Percentiles rank a stretch among this genome's conserved stretches.
Evolutionary conservation across 2,797 vertebrate species (phyloP).

Genomic region (Aphelocoma californica): DNA sequence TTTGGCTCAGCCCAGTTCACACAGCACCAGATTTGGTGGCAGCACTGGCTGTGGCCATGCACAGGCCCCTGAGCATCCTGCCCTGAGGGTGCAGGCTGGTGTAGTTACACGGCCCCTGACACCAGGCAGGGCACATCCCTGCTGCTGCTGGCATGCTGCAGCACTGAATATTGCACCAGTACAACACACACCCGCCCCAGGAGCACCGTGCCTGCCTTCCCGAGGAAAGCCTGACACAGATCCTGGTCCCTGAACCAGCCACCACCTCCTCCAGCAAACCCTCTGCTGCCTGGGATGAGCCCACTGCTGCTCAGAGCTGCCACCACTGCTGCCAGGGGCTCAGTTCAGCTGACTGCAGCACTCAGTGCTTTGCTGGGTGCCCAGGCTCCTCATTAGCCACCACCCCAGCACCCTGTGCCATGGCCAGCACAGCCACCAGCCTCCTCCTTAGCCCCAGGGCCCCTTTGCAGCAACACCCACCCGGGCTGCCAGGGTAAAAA

Average conservation of each 20-base stretch:
- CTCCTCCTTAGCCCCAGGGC: not conserved
- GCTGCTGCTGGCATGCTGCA: not conserved
- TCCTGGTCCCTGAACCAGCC: not conserved
- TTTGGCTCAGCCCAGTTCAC: not conserved
- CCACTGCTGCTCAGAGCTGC: not conserved
- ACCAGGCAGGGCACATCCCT: not conserved
- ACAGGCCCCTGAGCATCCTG: accelerated
- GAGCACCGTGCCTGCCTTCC: not conserved
- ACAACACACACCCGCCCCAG: accelerated
- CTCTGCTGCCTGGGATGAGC: accelerated
- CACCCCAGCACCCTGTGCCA: not conserved
- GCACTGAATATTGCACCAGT: accelerated
- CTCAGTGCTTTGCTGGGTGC: not conserved
- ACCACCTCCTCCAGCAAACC: not conserved
- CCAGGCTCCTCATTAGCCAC: not conserved
- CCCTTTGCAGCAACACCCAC: accelerated
- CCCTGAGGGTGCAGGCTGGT: accelerated
- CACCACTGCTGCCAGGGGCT: not conserved
- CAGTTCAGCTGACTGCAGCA: not conserved
- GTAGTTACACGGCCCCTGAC: accelerated
- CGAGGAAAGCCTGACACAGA: too few relatives aligned
- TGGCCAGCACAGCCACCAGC: not conserved
- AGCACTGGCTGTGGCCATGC: accelerated
- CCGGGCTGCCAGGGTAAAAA: not conserved
- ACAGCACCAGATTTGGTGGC: not conserved